These are phyloP conservation scores for Drosophila anomelani DNA, from an alignment of 2,888 invertebrate genomes.

Conservation along the genomic window DNA sequence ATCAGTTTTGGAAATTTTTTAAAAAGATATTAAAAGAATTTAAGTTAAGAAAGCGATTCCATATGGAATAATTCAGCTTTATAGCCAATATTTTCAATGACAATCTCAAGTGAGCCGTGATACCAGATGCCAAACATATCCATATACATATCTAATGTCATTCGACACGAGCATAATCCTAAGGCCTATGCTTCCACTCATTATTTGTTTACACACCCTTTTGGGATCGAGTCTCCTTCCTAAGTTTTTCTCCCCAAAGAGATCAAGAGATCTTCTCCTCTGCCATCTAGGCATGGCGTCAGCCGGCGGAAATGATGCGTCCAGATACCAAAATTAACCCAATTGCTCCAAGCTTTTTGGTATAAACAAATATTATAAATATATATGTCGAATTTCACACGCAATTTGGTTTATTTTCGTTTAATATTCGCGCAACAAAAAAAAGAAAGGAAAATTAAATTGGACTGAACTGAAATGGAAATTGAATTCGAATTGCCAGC, in stretches of 20 bases:
- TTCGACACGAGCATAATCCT: slow-evolving; percentile 42
- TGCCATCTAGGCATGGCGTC: slow-evolving; percentile 58
- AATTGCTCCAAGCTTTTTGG: slow-evolving; percentile 53
- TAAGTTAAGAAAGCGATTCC: background rate
- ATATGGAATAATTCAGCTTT: slow-evolving; percentile 16
- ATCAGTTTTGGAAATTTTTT: slow-evolving; percentile 17
- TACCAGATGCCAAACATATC: slow-evolving; percentile 17
- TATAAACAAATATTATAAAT: slow-evolving; percentile 64
- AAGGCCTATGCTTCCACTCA: slow-evolving; percentile 28
- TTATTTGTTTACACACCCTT: slow-evolving; percentile 52
- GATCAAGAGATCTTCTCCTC: slow-evolving; percentile 24
- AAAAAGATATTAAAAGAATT: background rate
- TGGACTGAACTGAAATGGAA: slow-evolving; percentile 41
- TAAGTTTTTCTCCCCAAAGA: background rate
- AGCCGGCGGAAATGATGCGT: slow-evolving; percentile 72
- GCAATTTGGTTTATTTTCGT: slow-evolving; percentile 66
- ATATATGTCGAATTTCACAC: slow-evolving; percentile 61
- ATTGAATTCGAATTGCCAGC: slow-evolving; percentile 29
- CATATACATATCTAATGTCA: slow-evolving; percentile 45
- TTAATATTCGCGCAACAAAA: slow-evolving; percentile 29
- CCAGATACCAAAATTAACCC: slow-evolving; percentile 54
- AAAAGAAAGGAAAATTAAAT: slow-evolving; percentile 24
- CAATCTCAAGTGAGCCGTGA: slow-evolving; percentile 16
- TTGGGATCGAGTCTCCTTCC: slow-evolving; percentile 11
- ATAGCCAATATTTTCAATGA: slow-evolving; percentile 13